phyloP scores from a whole-genome alignment of 2,888 invertebrate genomes.

The Conchocele bisecta region DNA sequence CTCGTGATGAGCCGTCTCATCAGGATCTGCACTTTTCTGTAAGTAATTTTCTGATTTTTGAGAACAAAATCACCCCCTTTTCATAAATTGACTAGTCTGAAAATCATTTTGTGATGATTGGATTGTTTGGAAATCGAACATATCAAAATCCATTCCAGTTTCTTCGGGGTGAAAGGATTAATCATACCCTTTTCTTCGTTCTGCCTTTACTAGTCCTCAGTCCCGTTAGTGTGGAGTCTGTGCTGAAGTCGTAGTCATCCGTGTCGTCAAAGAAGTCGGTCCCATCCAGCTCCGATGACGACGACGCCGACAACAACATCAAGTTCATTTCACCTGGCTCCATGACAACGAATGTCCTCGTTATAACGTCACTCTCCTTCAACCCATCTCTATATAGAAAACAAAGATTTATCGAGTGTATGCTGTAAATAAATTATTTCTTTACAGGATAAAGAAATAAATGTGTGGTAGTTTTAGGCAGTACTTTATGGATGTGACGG shows the following conservation, averaged over 20 bases:
- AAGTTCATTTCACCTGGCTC: conserved; percentile 66
- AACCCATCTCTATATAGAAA: conserved; percentile 78
- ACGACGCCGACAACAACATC: conserved; percentile 35
- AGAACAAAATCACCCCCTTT: no score
- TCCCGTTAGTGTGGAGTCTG: conserved; percentile 59
- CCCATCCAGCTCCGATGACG: conserved; percentile 59
- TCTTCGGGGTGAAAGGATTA: no score
- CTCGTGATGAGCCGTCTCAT: no score
- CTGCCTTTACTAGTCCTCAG: neutral
- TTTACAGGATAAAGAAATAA: no score
- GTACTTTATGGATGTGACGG: no score
- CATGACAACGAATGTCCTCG: conserved; percentile 81
- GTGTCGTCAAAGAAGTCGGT: conserved; percentile 61
- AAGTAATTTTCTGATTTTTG: no score
- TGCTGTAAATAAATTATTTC: neutral
- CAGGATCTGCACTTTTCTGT: no score
- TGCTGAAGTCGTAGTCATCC: conserved; percentile 62
- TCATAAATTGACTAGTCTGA: no score
- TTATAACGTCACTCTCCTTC: conserved; percentile 81
- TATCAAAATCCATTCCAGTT: no score
- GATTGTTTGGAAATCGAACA: no score
- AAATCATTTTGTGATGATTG: no score
- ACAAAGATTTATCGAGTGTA: neutral
- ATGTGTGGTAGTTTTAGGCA: no score
- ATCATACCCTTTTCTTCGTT: neutral